phyloP scores from a whole-genome alignment of 2,797 vertebrate genomes.

The Myripristis jacobus region DNA sequence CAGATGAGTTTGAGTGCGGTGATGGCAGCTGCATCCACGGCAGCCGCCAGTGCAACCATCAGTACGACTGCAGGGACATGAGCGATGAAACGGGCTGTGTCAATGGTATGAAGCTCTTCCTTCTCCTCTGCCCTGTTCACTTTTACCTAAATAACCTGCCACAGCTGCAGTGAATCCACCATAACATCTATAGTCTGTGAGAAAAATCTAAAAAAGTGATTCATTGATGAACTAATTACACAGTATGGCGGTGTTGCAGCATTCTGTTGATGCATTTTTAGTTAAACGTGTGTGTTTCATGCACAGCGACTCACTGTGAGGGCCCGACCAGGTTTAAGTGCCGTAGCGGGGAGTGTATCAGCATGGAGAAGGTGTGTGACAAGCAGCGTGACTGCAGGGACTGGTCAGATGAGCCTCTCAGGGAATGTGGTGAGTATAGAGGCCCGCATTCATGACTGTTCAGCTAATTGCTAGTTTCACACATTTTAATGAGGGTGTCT shows the following conservation, averaged over 20 bases:
- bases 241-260: background rate
- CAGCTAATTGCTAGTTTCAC: conserved; percentile 30
- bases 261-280: conserved; percentile 2
- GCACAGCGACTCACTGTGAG: conserved; percentile 84
- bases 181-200: background rate
- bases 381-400: conserved; percentile 86
- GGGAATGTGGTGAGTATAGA: conserved; percentile 87
- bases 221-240: background rate
- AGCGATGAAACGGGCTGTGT: conserved; percentile 89
- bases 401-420: conserved; percentile 92
- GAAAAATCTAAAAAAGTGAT: background rate
- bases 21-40: conserved; percentile 90
- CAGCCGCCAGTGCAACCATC: conserved; percentile 87
- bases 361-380: conserved; percentile 88
- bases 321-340: conserved; percentile 85
- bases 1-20: conserved; percentile 88
- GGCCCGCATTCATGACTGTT: conserved; percentile 13
- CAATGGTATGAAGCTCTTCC: conserved; percentile 78
- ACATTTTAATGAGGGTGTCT: conserved; percentile 19
- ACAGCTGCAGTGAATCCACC: background rate
- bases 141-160: background rate
- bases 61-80: conserved; percentile 87
- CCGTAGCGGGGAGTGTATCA: conserved; percentile 89
- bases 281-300: background rate
- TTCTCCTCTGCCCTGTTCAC: background rate